These are phyloP conservation scores for Pseudochromis fuscus DNA, from an alignment of 2,797 vertebrate genomes.

Conservation along the genomic window DNA sequence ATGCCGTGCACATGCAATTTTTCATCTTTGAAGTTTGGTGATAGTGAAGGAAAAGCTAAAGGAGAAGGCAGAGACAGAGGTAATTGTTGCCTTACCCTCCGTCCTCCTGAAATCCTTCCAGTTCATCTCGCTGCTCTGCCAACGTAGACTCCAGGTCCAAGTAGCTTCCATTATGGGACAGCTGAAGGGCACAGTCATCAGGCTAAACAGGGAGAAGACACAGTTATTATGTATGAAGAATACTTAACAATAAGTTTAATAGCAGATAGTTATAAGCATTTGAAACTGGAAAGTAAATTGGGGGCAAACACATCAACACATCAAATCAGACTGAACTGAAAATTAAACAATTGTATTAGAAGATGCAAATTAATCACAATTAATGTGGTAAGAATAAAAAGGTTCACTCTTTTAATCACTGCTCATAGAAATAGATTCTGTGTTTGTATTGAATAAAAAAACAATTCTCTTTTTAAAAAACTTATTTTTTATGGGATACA, in stretches of 20 bases:
- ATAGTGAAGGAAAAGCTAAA: constrained; percentile 22
- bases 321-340: not conserved
- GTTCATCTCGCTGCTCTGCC: constrained; percentile 94
- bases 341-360: not conserved
- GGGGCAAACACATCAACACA: too few species aligned
- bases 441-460: not conserved
- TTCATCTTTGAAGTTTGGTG: constrained; percentile 19
- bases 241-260: not conserved
- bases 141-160: constrained; percentile 98
- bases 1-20: not conserved
- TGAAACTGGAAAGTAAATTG: not conserved
- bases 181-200: constrained; percentile 95
- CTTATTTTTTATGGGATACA: constrained; percentile 6
- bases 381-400: too few species aligned
- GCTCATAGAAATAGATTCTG: not conserved
- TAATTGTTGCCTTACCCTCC: constrained; percentile 90
- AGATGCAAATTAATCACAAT: not conserved
- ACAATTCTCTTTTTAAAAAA: constrained; percentile 12
- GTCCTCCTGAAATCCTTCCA: constrained; percentile 97
- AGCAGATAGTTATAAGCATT: not conserved
- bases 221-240: constrained; percentile 29
- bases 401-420: not conserved
- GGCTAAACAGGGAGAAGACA: constrained; percentile 82
- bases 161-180: constrained; percentile 97
- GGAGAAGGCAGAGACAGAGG: constrained; percentile 18